Percentiles rank a stretch among this genome's conserved stretches.
Evolutionary conservation across 2,113 vertebrate genomes (phyloP).

Genomic region (Andinoacara biseriatus): DNA sequence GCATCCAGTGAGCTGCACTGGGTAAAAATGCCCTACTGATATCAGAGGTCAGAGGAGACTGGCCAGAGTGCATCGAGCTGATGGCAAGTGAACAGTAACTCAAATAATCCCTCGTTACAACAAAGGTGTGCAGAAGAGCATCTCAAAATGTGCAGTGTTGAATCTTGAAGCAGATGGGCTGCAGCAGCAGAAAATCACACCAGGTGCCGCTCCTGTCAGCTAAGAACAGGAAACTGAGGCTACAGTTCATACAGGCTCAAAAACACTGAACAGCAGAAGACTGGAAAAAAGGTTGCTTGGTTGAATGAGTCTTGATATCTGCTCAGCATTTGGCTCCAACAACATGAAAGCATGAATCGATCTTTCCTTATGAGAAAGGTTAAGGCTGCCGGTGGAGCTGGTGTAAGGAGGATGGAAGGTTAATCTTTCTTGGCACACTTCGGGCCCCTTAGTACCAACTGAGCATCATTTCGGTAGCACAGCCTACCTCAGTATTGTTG

Average conservation of each 20-base stretch:
- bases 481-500: too few species aligned
- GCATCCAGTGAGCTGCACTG: not conserved
- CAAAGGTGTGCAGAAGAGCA: not conserved
- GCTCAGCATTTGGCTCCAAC: too few species aligned
- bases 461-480: too few species aligned
- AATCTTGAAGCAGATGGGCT: not conserved
- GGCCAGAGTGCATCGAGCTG: not conserved
- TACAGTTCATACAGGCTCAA: not conserved
- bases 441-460: too few species aligned
- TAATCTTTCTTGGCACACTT: too few species aligned
- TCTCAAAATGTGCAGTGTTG: not conserved
- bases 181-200: not conserved
- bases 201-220: not conserved
- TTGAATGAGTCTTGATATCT: too few species aligned
- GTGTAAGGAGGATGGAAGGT: too few species aligned
- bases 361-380: too few species aligned
- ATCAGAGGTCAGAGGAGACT: not conserved
- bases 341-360: too few species aligned
- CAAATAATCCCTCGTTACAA: not conserved
- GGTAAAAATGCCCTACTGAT: not conserved
- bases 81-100: not conserved
- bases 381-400: too few species aligned
- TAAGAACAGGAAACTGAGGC: not conserved
- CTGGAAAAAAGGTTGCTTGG: too few species aligned
- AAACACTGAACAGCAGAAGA: too few species aligned